Evolutionary conservation across 2,113 vertebrate species (phyloP), one percentile per base, ranked within the genome.

Genomic region (Lagopus leucura): DNA sequence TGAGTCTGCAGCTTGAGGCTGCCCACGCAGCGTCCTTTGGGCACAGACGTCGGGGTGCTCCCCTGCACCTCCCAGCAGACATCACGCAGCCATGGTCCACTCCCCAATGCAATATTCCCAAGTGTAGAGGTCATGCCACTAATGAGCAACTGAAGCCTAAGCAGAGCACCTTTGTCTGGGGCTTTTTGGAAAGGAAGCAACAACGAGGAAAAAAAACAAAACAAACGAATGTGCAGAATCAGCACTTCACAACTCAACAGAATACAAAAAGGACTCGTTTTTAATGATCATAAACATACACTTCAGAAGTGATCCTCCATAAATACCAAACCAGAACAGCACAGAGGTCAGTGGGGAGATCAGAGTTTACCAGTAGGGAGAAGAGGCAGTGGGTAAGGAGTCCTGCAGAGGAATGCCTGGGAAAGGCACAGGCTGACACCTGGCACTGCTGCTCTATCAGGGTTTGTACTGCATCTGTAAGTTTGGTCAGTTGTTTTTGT

Each of bases 161-260:
- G 84, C 63, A 84, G 58, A 84, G 78, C 47, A 84, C 77, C 43
- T 82, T 48, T 81, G 54, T 50, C 13, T 0, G 9, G 63, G 27
- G 61, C 78, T 92, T 89, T 92, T 87, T 40, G 15, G 61, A 76
- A 63, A 75, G 74, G 48, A 66, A 88, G 71, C 54, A 79, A 91
- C 89, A 88, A 87, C 9, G 20, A 50, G 22, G 11, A 7, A 24
- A 50, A 50, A 50, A 81, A 25, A 45, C 38, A 69, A 85, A 94
- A 30, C 61, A 84, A 82, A 57, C 36, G 48, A 1, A n/a, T 0
- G 27, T 19, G 61, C 58, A 58, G n/a, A 76, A 63, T 73, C 92
- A 91, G 85, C 82, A 85, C 63, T 94, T 84, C 20, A 43, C 0
- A 1, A 69, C 75, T 88, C 36, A 45, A n/a, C 78, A 63, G 21